Percentiles rank a stretch among this genome's conserved stretches.
Conservation (phyloP, 2,113 vertebrate species). For the Origma solitaria region DNA sequence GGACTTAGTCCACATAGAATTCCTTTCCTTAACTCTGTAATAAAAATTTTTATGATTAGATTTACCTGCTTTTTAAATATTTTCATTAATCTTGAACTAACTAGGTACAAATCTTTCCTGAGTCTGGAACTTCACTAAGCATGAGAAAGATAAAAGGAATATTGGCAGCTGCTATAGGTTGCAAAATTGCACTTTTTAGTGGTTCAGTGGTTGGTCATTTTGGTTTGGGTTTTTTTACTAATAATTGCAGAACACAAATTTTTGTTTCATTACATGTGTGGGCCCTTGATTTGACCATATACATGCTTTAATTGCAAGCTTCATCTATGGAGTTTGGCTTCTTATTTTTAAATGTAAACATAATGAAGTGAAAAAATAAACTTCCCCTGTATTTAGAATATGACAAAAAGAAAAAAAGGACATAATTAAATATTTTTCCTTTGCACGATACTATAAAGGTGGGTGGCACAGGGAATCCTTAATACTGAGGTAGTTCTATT, state of each 20-base stretch:
- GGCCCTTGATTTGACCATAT: neutral
- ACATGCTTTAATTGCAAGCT: neutral
- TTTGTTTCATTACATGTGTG: neutral
- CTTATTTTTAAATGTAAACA: neutral
- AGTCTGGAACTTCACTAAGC: neutral
- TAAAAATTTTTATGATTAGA: neutral
- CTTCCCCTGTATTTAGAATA: neutral
- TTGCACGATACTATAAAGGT: neutral
- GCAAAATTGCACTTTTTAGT: neutral
- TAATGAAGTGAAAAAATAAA: neutral
- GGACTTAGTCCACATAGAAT: neutral
- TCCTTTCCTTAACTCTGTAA: neutral
- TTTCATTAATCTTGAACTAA: neutral
- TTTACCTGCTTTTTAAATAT: neutral
- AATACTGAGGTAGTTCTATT: neutral
- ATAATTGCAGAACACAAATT: neutral
- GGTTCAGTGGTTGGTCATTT: neutral
- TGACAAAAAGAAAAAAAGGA: neutral
- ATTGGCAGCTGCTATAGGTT: neutral
- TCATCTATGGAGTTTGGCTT: neutral
- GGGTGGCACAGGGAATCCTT: neutral
- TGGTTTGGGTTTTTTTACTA: neutral
- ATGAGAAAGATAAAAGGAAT: neutral
- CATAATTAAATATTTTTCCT: neutral
- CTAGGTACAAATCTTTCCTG: neutral